Conservation (phyloP, 92 coral and sea anemone species). For the Zoanthus gigantus region DNA sequence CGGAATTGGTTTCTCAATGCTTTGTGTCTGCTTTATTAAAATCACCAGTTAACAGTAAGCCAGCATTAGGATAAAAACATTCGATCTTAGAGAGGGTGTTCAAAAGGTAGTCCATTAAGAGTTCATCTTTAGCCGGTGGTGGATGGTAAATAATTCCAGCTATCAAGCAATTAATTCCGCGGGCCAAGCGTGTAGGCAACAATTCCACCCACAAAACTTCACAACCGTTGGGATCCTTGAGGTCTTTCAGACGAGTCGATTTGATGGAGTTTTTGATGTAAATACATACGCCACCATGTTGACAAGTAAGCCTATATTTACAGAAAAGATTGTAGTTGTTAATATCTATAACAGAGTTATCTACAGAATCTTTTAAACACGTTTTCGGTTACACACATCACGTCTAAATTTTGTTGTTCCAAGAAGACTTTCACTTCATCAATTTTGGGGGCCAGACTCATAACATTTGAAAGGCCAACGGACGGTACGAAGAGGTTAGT, state of each 20-base stretch:
- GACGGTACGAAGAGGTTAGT: neutral
- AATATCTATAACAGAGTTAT: conserved; percentile 40
- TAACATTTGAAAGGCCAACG: conserved; percentile 55
- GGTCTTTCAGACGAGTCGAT: no score
- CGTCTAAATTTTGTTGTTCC: conserved; percentile 17
- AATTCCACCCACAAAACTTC: no score
- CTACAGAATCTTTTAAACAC: no score
- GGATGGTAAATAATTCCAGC: conserved; percentile 49
- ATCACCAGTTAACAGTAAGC: no score
- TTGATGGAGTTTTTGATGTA: no score
- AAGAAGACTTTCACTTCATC: conserved; percentile 49
- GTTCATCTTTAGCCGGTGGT: neutral
- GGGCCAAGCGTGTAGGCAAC: conserved; percentile 15
- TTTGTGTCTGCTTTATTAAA: neutral
- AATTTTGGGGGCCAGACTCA: conserved; percentile 54
- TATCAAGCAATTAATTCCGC: neutral
- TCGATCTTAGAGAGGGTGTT: no score
- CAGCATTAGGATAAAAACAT: no score
- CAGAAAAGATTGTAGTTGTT: conserved; percentile 21
- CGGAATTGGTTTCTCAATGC: conserved; percentile 36
- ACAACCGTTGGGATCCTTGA: no score
- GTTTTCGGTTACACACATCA: neutral
- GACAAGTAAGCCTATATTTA: conserved; percentile 30
- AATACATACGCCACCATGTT: neutral
- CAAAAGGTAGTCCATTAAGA: no score